Conservation (phyloP, 1,140 invertebrate species). For the Sarcophaga bullata region DNA sequence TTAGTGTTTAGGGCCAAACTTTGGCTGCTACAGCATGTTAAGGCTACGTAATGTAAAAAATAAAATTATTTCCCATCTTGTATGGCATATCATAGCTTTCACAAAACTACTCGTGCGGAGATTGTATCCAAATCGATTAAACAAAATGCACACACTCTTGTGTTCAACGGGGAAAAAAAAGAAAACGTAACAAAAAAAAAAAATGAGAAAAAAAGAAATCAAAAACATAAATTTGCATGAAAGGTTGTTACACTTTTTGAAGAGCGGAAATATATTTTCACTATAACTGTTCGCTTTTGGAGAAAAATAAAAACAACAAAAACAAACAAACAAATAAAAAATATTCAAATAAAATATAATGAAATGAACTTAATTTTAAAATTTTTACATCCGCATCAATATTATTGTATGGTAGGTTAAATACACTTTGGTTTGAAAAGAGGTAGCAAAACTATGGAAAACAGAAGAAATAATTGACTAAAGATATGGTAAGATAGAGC, state of each 20-base stretch:
- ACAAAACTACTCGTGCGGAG: background rate
- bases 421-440: background rate
- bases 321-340: background rate
- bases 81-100: background rate
- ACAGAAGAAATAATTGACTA: no score
- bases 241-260: constrained; percentile 21
- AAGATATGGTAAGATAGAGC: no score
- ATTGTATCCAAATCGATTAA: background rate
- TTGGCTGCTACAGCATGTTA: background rate
- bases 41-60: background rate
- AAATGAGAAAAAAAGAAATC: background rate
- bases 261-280: constrained; percentile 18
- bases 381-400: background rate
- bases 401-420: background rate
- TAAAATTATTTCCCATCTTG: background rate
- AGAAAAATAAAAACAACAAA: no score
- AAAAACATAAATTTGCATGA: constrained; percentile 17
- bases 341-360: no score
- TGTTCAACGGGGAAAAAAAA: no score
- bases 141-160: background rate
- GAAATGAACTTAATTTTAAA: background rate
- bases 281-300: background rate
- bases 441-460: background rate
- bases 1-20: no score
- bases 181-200: background rate